These are phyloP conservation scores for Teinopalpus imperialis DNA, from an alignment of 2,888 invertebrate genomes.

Conservation along the genomic window DNA sequence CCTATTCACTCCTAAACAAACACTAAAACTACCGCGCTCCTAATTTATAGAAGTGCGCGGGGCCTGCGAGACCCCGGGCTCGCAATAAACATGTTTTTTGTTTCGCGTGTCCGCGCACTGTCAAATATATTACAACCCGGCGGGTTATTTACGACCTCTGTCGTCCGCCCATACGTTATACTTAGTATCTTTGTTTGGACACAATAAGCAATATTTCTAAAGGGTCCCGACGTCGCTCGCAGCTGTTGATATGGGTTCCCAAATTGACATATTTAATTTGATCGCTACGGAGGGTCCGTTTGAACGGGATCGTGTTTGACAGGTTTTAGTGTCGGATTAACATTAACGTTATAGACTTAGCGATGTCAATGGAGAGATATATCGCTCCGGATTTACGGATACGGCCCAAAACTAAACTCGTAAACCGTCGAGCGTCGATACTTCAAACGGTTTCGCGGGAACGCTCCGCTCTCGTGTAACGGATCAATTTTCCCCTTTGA, in stretches of 20 bases:
- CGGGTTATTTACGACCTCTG: constrained; percentile 79
- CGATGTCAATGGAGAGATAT: constrained; percentile 60
- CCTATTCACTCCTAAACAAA: constrained; percentile 54
- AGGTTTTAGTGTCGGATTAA: constrained; percentile 80
- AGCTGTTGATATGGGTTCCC: constrained; percentile 82
- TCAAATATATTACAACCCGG: constrained; percentile 81
- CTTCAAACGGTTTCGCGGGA: constrained; percentile 63
- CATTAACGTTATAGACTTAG: constrained; percentile 70
- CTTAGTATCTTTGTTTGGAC: constrained; percentile 83
- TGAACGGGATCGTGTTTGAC: constrained; percentile 69
- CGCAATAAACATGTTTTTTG: constrained; percentile 82
- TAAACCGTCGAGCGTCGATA: constrained; percentile 49
- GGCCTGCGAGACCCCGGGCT: constrained; percentile 54
- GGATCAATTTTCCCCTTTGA: constrained; percentile 74
- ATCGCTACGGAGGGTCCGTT: constrained; percentile 73
- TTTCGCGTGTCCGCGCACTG: constrained; percentile 81
- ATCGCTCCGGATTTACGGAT: constrained; percentile 27
- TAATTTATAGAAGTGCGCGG: constrained; percentile 62
- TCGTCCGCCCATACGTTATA: constrained; percentile 82
- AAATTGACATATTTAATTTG: constrained; percentile 83
- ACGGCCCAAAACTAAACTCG: constrained; percentile 24
- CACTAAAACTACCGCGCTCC: constrained; percentile 55
- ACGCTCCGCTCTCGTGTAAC: constrained; percentile 47
- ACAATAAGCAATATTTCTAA: constrained; percentile 82
- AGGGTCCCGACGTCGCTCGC: constrained; percentile 75